phyloP scores from a whole-genome alignment of 2,888 invertebrate genomes.

The Erannis defoliaria region DNA sequence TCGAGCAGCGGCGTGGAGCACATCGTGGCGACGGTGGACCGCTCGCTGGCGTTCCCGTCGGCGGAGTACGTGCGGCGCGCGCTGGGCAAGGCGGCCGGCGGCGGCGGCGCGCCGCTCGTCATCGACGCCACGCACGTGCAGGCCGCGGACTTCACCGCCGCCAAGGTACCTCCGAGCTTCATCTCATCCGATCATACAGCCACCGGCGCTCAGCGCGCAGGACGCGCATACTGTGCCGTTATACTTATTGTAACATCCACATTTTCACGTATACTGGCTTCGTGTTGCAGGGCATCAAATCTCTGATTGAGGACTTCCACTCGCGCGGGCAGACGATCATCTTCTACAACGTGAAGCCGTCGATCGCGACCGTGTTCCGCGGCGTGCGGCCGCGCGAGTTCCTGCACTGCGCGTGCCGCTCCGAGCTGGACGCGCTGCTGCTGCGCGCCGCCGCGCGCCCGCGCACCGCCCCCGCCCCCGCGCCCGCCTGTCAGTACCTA shows the following conservation, averaged over 20 bases:
- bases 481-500: slow-evolving; percentile 3
- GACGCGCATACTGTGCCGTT: no score
- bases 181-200: no score
- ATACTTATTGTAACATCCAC: no score
- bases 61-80: slow-evolving; percentile 91
- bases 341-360: slow-evolving; percentile 92
- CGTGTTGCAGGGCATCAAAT: slow-evolving; percentile 88
- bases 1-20: slow-evolving; percentile 75
- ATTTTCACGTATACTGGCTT: background rate
- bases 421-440: slow-evolving; percentile 72
- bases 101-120: slow-evolving; percentile 85
- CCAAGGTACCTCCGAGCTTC: slow-evolving; percentile 87
- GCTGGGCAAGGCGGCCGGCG: slow-evolving; percentile 89
- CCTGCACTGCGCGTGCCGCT: slow-evolving; percentile 80
- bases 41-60: slow-evolving; percentile 92
- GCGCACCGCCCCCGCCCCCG: slow-evolving; percentile 5
- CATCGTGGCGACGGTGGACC: slow-evolving; percentile 89
- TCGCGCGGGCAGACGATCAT: slow-evolving; percentile 89
- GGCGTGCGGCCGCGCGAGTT: slow-evolving; percentile 90
- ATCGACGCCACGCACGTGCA: slow-evolving; percentile 94
- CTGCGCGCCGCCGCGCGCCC: slow-evolving; percentile 40
- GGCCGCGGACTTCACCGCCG: slow-evolving; percentile 93
- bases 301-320: slow-evolving; percentile 90
- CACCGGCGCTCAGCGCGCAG: no score
- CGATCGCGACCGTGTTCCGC: slow-evolving; percentile 89